Percentiles rank a stretch among this genome's conserved stretches.
phyloP scores from a whole-genome alignment of 2,113 vertebrate species.

The Erinaceus europaeus region DNA sequence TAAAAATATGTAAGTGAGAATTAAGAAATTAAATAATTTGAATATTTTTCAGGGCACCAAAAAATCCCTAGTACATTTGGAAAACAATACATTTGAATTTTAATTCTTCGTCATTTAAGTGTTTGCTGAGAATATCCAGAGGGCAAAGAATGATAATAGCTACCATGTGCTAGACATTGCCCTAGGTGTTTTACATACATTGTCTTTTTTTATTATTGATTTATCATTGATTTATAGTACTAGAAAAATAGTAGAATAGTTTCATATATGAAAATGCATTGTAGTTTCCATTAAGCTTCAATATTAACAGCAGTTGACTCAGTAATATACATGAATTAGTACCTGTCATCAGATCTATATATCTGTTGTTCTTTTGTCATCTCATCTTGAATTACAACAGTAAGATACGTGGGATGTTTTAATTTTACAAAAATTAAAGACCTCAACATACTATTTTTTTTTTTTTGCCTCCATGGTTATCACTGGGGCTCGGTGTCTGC shows the following conservation, averaged over 20 bases:
- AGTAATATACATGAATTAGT: conserved; percentile 19
- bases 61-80: conserved; percentile 21
- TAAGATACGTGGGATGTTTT: conserved; percentile 20
- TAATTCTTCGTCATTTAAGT: conserved; percentile 40
- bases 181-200: background rate
- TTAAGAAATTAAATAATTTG: conserved; percentile 28
- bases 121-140: conserved; percentile 33
- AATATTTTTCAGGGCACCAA: conserved; percentile 25
- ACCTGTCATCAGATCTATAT: background rate
- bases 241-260: too few relatives aligned
- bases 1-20: conserved; percentile 32
- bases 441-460: background rate
- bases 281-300: conserved; percentile 21
- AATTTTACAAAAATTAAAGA: conserved; percentile 33
- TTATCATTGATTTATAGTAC: background rate
- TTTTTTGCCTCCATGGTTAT: too few relatives aligned
- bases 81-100: conserved; percentile 28
- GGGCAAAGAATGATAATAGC: conserved; percentile 21
- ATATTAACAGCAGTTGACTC: background rate
- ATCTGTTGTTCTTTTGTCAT: background rate
- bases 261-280: conserved; percentile 21
- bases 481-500: too few relatives aligned
- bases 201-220: background rate
- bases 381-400: conserved; percentile 3
- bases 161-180: background rate